Base-by-base conservation (phyloP, 2,797 vertebrate species). In the Chelonia mydas region DNA sequence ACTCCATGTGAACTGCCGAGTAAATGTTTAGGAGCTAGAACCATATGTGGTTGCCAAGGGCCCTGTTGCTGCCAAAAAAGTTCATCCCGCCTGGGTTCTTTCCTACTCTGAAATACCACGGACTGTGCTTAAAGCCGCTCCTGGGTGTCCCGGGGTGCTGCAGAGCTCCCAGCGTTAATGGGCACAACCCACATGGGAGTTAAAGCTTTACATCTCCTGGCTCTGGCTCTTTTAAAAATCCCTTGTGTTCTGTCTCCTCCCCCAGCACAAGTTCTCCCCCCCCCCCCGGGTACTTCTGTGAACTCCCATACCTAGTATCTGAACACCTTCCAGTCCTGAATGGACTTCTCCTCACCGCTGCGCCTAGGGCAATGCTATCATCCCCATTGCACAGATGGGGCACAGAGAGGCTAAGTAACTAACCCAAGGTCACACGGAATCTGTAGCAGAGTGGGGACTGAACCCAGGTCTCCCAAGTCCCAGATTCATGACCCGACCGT, bases 401-500 rank as follows among this genome's bases (percentile, higher is more conserved):
- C 54, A 55, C n/a, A 11, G 79, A 54, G n/a, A 15, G 3, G 27
- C 9, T 41, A 53, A 37, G 51, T 27, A n/a, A 53, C n/a, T 16
- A 41, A 28, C 53, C 37, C 53, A 31, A 37, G 37, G 53, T 16
- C 37, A 41, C 37, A 15, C 13, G 74, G 74, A 77, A 28, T 47
- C 27, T 27, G 74, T 76, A 28, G 74, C 74, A 47, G 74, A 76
- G 19, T 5, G n/a, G n/a, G n/a, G 31, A 45, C 21, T 25, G 21
- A 41, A 23, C 37, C n/a, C 19, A 68, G 5, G 16, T 72, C 65
- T 72, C 65, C 21, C 11, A 25, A 45, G 7, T 45, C 45, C 45
- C 74, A 31, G 10, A 21, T 5, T 41, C 5, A 3, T 6, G n/a
- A 41, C n/a, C n/a, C 1, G 9, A 41, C 19, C 10, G 3, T 23